Base-by-base conservation (phyloP, 2,797 vertebrate species). In the Leptoclinus maculatus region DNA sequence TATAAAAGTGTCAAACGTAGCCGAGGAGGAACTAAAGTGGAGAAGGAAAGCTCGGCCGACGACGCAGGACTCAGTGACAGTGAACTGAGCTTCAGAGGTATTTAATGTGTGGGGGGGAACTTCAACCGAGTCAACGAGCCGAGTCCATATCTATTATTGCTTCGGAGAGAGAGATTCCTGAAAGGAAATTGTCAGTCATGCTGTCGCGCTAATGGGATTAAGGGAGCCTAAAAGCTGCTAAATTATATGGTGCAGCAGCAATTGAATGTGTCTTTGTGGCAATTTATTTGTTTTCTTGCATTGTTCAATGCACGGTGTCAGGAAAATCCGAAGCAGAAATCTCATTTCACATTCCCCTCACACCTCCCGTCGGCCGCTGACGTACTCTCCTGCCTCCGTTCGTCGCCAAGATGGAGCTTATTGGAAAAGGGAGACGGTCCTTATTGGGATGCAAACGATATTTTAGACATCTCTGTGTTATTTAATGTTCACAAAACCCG, bases 61-160 rank as follows among this genome's bases (percentile, higher is more conserved):
- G 98, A 99, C 49, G 97, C 96, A n/a, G 98, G 98, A 8, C 95
- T 98, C 75, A 99, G 98, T 23, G 98, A 99, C 95, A 98, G 98
- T n/a, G 98, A 99, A 80, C 96, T 99, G 82, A 99, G 97, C 92
- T 98, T 98, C 94, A 96, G 98, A 93, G 98, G 98, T 99, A 93
- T 83, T 92, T 25, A 2, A 13, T 12, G 39, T 25, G 43, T 56
- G 34, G 27, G 59, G 34, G 27, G 59, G 14, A 41, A 45, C 59
- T 54, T 73, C 11, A 57, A 14, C 27, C 11, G 1, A 51, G 56
- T 54, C 53, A 27, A 27, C 23, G 23, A 54, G 27, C 53, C 51
- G 54, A 32, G 41, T 12, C 36, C 57, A 69, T 39, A 19, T 32
- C 49, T 53, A 7, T 73, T 64, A 66, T 27, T 69, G 4, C 34